These are phyloP conservation scores for Neolamprologus ventralis DNA, from an alignment of 2,113 vertebrate genomes.

Conservation along the genomic window DNA sequence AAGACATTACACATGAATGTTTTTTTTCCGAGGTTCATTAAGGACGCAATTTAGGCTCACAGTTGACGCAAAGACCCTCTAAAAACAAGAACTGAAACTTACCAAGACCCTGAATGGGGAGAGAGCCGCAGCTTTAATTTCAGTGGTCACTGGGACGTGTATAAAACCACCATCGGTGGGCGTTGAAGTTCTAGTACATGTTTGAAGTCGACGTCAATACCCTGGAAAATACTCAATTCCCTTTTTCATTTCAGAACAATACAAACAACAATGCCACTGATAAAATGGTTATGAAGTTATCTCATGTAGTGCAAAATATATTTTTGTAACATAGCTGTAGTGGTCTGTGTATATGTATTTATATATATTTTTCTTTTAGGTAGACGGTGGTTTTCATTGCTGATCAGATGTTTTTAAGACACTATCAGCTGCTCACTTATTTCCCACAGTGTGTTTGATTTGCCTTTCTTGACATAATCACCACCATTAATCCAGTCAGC, in stretches of 20 bases:
- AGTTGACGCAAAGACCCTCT: background rate
- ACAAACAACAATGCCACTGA: background rate
- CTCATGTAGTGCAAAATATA: background rate
- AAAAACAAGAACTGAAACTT: background rate
- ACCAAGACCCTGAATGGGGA: background rate
- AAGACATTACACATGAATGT: background rate
- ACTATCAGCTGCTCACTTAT: background rate
- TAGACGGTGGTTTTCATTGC: background rate
- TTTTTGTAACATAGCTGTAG: background rate
- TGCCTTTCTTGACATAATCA: background rate
- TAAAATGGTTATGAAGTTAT: background rate
- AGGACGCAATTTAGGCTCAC: background rate
- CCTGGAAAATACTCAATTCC: background rate
- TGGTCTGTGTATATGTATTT: background rate
- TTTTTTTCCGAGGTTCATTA: background rate
- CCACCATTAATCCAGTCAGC: background rate
- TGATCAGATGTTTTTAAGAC: background rate
- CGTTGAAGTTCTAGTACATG: background rate
- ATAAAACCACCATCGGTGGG: background rate
- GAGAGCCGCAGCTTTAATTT: background rate
- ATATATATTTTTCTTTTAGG: fast-evolving
- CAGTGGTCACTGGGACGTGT: background rate
- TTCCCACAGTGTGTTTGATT: background rate
- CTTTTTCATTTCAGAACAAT: background rate
- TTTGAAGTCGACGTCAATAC: background rate